These are phyloP conservation scores for Bombus turneri DNA, from an alignment of 1,140 invertebrate species.

Conservation along the genomic window DNA sequence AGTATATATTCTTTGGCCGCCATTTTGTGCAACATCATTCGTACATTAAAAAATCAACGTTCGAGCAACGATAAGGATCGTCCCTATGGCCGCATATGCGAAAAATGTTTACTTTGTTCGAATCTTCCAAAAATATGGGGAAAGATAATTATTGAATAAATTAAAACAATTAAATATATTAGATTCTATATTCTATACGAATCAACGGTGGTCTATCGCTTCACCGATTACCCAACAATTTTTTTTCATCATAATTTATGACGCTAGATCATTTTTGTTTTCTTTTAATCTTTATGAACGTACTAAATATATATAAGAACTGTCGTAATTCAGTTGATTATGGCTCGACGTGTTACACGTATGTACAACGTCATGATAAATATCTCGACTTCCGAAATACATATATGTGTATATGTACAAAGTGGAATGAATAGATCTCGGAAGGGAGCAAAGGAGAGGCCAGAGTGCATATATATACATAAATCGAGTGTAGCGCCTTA, in stretches of 20 bases:
- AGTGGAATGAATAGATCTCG: neutral
- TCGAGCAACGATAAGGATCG: neutral
- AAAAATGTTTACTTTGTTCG: neutral
- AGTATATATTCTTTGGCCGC: neutral
- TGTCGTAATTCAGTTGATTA: neutral
- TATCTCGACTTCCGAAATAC: neutral
- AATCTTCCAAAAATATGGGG: neutral
- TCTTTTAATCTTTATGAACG: neutral
- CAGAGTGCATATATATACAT: conserved; percentile 12
- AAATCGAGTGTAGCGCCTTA: conserved; percentile 43
- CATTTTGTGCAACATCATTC: neutral
- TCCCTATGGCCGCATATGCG: neutral
- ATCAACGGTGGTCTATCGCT: neutral
- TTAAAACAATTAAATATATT: neutral
- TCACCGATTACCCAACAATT: neutral
- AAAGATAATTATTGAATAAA: neutral
- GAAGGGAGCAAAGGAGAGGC: conserved; percentile 1
- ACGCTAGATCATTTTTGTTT: neutral
- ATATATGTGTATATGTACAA: neutral
- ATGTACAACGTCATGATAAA: neutral
- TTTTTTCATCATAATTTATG: conserved; percentile 3
- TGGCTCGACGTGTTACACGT: too few relatives aligned
- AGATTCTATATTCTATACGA: too few relatives aligned
- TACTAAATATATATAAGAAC: neutral
- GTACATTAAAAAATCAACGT: neutral